Percentiles rank a stretch among this genome's conserved stretches.
These are phyloP conservation scores for Anas platyrhynchos DNA, from an alignment of 2,113 vertebrate species.

Conservation along the genomic window DNA sequence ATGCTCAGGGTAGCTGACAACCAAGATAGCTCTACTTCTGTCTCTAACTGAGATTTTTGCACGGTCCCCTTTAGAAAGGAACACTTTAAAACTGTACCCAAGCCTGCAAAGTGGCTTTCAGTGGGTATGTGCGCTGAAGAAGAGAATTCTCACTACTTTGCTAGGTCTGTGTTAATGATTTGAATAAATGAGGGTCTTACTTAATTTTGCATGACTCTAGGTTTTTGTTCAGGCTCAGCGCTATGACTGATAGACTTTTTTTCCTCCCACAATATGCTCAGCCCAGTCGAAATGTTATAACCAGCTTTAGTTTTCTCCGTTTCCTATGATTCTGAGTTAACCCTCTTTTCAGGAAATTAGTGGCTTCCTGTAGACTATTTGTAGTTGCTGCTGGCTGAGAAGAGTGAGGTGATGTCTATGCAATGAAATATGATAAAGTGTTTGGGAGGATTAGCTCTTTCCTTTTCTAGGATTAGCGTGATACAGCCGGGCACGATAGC, in stretches of 20 bases:
- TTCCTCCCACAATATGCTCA: not conserved
- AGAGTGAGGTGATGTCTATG: not conserved
- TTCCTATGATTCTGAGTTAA: slow-evolving; percentile 37
- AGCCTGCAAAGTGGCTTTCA: not conserved
- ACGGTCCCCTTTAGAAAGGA: not conserved
- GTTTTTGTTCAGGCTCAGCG: not conserved
- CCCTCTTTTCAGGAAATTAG: slow-evolving; percentile 32
- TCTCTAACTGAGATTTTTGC: not conserved
- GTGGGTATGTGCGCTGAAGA: not conserved
- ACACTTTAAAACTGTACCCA: not conserved
- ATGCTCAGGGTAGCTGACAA: rapidly evolving
- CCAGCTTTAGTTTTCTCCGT: not conserved
- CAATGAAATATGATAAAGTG: not conserved
- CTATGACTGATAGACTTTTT: not conserved
- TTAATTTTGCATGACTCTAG: not conserved
- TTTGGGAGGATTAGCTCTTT: not conserved
- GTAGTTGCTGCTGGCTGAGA: not conserved
- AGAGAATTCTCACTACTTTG: not conserved
- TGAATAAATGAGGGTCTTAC: not conserved
- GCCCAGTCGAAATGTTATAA: not conserved
- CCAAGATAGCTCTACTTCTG: not conserved
- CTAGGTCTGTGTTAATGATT: not conserved
- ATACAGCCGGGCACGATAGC: not conserved
- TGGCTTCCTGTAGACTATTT: slow-evolving; percentile 59
- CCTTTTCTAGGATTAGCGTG: not conserved